Conservation (phyloP, 2,888 invertebrate species). For the Pheosia gnoma region DNA sequence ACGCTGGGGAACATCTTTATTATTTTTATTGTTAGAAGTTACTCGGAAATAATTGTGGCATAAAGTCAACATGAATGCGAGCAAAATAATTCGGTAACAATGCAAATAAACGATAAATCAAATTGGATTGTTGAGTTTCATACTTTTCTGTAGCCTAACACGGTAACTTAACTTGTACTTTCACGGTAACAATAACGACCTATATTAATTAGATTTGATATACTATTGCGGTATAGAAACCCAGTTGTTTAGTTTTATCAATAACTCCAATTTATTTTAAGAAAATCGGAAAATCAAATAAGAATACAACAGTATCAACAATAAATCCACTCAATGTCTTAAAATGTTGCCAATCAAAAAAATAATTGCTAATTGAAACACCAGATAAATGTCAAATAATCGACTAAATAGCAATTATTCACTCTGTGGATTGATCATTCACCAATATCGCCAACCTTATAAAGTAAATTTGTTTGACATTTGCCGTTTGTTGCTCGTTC, state of each 20-base stretch:
- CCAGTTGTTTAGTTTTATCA: neutral
- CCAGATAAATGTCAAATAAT: neutral
- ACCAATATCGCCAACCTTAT: too few relatives aligned
- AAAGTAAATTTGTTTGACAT: too few relatives aligned
- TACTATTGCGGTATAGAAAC: neutral
- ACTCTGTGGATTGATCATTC: too few relatives aligned
- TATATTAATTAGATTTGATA: neutral
- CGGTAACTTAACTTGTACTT: constrained; percentile 10
- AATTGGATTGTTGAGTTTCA: constrained; percentile 33
- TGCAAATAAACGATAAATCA: constrained; percentile 31
- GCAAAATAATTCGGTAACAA: constrained; percentile 29
- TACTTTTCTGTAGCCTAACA: constrained; percentile 15
- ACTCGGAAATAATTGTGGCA: constrained; percentile 80
- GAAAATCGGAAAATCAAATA: constrained; percentile 26
- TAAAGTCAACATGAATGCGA: constrained; percentile 78
- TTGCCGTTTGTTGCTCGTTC: too few relatives aligned
- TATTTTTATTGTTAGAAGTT: constrained; percentile 66
- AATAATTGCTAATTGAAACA: neutral
- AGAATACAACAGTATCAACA: constrained; percentile 25
- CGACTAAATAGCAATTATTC: neutral
- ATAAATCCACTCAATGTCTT: constrained; percentile 21
- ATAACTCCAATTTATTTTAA: constrained; percentile 10
- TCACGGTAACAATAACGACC: constrained; percentile 20
- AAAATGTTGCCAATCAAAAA: constrained; percentile 15
- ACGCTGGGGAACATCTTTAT: constrained; percentile 67